Conservation (phyloP, 2,113 vertebrate species). For the Machaerirhynchus nigripectus region DNA sequence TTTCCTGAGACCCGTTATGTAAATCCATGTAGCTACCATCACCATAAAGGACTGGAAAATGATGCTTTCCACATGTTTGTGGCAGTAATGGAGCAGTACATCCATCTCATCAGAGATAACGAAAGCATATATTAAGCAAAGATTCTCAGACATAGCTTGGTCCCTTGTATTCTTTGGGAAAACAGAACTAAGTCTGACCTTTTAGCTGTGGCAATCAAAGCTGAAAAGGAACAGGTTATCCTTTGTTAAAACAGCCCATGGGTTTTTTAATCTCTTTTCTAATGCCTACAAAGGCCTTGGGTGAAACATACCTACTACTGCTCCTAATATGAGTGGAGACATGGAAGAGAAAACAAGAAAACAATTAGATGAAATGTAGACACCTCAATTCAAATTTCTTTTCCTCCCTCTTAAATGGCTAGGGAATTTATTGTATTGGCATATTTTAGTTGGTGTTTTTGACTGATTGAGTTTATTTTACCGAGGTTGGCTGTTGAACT, state of each 20-base stretch:
- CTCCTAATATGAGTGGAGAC: neutral
- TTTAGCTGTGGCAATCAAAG: neutral
- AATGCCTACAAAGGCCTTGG: neutral
- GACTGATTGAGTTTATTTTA: neutral
- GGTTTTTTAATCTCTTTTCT: neutral
- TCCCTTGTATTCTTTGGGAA: neutral
- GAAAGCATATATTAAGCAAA: neutral
- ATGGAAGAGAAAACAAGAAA: neutral
- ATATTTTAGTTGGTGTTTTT: neutral
- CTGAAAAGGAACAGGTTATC: neutral
- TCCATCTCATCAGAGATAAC: neutral
- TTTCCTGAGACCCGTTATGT: neutral
- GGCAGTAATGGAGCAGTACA: neutral
- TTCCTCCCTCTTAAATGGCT: neutral
- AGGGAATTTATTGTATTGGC: neutral
- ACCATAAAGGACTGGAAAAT: neutral
- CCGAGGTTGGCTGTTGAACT: neutral
- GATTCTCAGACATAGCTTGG: neutral
- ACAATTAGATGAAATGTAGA: neutral
- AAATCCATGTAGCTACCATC: neutral
- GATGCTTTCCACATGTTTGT: neutral
- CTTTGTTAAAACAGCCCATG: neutral
- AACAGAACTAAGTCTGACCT: neutral
- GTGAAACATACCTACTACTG: neutral
- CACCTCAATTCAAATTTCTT: neutral